Conservation (phyloP, 1,140 invertebrate species). For the Camponotus pennsylvanicus region DNA sequence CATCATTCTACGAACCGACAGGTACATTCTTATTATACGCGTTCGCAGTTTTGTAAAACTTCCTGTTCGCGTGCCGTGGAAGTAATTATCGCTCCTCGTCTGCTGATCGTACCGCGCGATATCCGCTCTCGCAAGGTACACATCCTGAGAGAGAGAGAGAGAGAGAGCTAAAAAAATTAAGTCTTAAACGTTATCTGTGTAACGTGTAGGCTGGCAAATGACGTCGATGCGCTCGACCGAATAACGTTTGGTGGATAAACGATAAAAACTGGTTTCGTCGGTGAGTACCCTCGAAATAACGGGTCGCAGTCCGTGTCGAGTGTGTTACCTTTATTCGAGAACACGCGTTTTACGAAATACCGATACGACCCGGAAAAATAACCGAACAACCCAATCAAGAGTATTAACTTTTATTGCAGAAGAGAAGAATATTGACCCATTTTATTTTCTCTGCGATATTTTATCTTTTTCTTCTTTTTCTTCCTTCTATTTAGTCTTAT, state of each 20-base stretch:
- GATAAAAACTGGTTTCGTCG: constrained; percentile 74
- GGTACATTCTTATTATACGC: constrained; percentile 42
- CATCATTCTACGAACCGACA: not conserved
- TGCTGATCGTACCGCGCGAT: constrained; percentile 64
- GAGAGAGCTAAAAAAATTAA: constrained; percentile 35
- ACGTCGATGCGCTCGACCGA: constrained; percentile 53
- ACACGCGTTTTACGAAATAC: constrained; percentile 58
- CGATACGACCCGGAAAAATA: constrained; percentile 33
- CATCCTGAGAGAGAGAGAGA: constrained; percentile 1
- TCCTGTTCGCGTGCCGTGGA: constrained; percentile 65
- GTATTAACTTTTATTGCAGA: not conserved
- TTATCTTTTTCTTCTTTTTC: not conserved
- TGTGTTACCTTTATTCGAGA: constrained; percentile 34
- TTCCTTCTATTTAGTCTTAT: not conserved
- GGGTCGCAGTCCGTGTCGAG: constrained; percentile 42
- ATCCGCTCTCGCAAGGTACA: constrained; percentile 21
- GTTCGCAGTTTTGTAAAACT: constrained; percentile 1
- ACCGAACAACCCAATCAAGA: not conserved
- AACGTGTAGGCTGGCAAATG: constrained; percentile 64
- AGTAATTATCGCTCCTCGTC: constrained; percentile 62
- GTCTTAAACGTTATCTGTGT: not conserved
- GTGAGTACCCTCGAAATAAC: constrained; percentile 70
- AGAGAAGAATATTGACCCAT: constrained; percentile 45
- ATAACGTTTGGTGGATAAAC: constrained; percentile 67
- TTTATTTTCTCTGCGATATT: not conserved